phyloP scores from a whole-genome alignment of 2,113 vertebrate genomes.

The Platysternon megacephalum region DNA sequence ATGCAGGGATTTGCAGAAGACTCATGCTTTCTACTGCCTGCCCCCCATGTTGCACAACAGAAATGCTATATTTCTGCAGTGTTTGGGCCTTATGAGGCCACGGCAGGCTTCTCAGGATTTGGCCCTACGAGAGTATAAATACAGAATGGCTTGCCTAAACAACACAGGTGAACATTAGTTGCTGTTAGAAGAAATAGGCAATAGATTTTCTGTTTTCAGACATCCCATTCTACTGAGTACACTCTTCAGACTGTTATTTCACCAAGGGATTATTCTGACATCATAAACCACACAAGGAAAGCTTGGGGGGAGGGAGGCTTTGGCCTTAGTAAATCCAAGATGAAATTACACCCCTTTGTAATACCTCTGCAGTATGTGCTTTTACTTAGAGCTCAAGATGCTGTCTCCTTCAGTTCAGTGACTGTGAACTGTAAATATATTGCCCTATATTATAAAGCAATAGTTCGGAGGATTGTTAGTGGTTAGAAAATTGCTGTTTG shows the following conservation, averaged over 20 bases:
- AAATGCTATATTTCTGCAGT: not conserved
- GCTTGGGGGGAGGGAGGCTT: not conserved
- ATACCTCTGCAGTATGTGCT: not conserved
- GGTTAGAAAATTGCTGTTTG: not conserved
- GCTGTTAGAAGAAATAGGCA: not conserved
- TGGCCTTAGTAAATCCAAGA: not conserved
- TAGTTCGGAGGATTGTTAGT: not conserved
- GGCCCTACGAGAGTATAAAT: not conserved
- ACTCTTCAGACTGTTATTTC: not conserved
- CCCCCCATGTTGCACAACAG: not conserved
- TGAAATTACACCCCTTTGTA: slow-evolving; percentile 1
- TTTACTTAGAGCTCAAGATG: not conserved
- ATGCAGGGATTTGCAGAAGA: not conserved
- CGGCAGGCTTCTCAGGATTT: not conserved
- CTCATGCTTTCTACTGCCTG: not conserved
- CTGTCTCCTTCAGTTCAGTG: not conserved
- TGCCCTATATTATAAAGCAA: accelerated
- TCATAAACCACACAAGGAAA: not conserved
- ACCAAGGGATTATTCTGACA: not conserved
- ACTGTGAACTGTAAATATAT: not conserved
- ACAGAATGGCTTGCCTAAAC: not conserved
- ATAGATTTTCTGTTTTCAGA: not conserved
- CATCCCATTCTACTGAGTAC: not conserved
- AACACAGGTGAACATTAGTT: not conserved
- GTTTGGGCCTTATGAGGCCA: not conserved